phyloP scores from a whole-genome alignment of 2,797 vertebrate genomes.

The Bradypodion pumilum region DNA sequence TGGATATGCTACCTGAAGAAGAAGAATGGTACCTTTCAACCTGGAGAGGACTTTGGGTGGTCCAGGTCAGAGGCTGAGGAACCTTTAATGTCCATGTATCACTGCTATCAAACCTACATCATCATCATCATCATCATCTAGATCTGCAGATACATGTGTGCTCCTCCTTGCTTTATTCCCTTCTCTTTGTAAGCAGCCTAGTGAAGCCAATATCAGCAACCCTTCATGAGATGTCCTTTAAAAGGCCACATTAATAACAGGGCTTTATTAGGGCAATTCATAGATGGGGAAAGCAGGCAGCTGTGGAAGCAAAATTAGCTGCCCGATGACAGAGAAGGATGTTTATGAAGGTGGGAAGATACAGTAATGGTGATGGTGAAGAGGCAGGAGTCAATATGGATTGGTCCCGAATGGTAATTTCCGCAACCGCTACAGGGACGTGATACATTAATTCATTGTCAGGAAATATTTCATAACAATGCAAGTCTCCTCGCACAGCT shows the following conservation, averaged over 20 bases:
- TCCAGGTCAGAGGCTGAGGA: too few relatives aligned
- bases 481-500: slow-evolving; percentile 42
- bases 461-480: slow-evolving; percentile 43
- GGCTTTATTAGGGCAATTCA: background rate
- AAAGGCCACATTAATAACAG: fast-evolving
- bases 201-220: background rate
- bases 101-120: background rate
- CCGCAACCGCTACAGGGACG: slow-evolving; percentile 15
- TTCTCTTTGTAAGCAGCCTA: background rate
- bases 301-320: slow-evolving; percentile 19
- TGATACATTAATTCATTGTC: slow-evolving; percentile 23
- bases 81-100: too few relatives aligned
- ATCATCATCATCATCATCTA: background rate
- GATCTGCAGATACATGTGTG: background rate
- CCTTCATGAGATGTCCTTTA: background rate
- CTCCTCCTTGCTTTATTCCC: background rate
- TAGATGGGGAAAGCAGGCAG: background rate
- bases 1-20: too few relatives aligned
- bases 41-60: too few relatives aligned
- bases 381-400: slow-evolving; percentile 28
- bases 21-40: too few relatives aligned
- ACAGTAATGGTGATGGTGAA: slow-evolving; percentile 46
- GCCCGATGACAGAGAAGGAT: background rate
- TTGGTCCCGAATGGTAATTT: slow-evolving; percentile 48
- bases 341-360: slow-evolving; percentile 31